Evolutionary conservation across 2,888 invertebrate genomes (phyloP).

Genomic region (Ariolimax columbianus): DNA sequence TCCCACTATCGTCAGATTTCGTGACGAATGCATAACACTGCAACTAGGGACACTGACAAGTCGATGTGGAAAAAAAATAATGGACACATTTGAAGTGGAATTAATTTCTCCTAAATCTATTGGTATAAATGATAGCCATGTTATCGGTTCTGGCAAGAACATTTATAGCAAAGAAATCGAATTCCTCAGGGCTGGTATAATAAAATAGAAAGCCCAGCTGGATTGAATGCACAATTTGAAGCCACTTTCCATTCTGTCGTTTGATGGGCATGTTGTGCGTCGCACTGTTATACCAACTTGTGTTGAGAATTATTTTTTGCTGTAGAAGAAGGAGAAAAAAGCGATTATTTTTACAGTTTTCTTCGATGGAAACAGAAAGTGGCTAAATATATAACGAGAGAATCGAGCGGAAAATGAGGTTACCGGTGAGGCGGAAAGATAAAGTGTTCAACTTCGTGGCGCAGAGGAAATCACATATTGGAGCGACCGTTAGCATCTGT

Average conservation of each 20-base stretch:
- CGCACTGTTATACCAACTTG: background rate
- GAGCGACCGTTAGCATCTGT: background rate
- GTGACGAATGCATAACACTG: background rate
- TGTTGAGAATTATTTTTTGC: background rate
- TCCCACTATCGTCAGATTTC: background rate
- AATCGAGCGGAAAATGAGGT: constrained; percentile 9
- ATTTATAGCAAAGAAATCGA: background rate
- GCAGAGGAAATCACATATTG: constrained; percentile 4
- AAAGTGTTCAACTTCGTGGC: background rate
- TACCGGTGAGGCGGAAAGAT: constrained; percentile 24
- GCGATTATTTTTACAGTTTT: background rate
- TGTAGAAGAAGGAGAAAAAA: background rate
- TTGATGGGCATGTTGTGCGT: background rate
- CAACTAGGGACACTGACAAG: background rate
- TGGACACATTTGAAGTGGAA: background rate
- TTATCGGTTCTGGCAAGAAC: background rate
- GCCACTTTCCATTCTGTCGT: background rate
- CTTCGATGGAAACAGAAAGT: background rate
- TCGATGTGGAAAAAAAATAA: background rate
- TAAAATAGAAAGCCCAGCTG: no score
- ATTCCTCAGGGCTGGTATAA: background rate
- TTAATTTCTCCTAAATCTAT: background rate
- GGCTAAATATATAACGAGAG: background rate
- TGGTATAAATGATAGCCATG: background rate
- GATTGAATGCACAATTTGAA: background rate